Evolutionary conservation across 2,888 invertebrate genomes (phyloP).

Genomic region (Caenorhabditis becei): DNA sequence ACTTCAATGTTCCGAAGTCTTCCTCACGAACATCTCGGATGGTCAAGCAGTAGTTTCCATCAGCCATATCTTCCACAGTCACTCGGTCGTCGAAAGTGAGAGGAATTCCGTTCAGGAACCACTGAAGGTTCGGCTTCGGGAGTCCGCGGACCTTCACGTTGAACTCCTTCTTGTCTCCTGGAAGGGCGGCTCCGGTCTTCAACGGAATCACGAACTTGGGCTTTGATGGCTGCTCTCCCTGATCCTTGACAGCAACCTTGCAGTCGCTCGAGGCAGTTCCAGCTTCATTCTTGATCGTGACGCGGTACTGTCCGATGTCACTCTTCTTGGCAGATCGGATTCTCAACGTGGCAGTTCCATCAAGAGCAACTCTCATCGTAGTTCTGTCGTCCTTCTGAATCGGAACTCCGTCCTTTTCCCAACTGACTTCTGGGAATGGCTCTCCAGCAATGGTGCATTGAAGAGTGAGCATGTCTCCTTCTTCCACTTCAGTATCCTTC

Average conservation of each 20-base stretch:
- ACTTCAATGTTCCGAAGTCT: slow-evolving; percentile 86
- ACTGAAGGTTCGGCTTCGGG: slow-evolving; percentile 83
- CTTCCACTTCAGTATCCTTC: slow-evolving; percentile 75
- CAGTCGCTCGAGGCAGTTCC: slow-evolving; percentile 71
- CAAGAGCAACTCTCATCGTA: slow-evolving; percentile 76
- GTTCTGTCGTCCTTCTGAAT: slow-evolving; percentile 76
- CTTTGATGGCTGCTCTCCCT: slow-evolving; percentile 74
- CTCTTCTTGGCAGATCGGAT: slow-evolving; percentile 75
- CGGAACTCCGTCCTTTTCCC: slow-evolving; percentile 75
- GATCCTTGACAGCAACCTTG: slow-evolving; percentile 73
- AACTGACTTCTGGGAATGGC: slow-evolving; percentile 81
- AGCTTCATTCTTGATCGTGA: slow-evolving; percentile 73
- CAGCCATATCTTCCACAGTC: slow-evolving; percentile 83
- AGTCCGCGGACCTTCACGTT: slow-evolving; percentile 82
- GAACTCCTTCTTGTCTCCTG: slow-evolving; percentile 87
- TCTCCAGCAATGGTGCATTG: slow-evolving; percentile 82
- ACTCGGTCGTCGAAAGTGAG: slow-evolving; percentile 71
- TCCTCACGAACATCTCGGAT: slow-evolving; percentile 88
- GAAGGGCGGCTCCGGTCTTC: slow-evolving; percentile 83
- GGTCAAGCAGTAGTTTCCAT: slow-evolving; percentile 88
- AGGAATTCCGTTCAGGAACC: slow-evolving; percentile 79
- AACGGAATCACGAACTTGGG: slow-evolving; percentile 82
- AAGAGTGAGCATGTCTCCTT: slow-evolving; percentile 86
- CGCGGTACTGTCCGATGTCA: slow-evolving; percentile 79
- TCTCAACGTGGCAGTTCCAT: slow-evolving; percentile 78